Evolutionary conservation across 2,797 vertebrate species (phyloP), one percentile per base, ranked within the genome.

Genomic region (Premnoplex brunnescens): DNA sequence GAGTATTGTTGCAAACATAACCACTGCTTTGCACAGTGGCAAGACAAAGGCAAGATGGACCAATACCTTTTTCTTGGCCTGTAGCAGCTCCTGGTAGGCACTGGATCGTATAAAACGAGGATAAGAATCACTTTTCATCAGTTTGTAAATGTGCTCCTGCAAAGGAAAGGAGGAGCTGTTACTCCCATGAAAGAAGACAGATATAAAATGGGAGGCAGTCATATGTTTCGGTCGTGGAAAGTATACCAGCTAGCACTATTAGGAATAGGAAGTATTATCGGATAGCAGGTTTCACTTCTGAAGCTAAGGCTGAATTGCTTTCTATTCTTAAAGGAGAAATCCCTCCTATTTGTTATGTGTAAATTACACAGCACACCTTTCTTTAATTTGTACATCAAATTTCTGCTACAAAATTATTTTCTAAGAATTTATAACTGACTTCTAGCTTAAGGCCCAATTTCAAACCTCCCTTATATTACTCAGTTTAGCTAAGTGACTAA

Each of bases 61-160:
- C 95, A 97, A 97, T 98, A 99, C 99, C 99, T 99, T 99, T 98
- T 99, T 99, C 98, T 99, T 99, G 97, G 99, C 99, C 98, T 99
- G 99, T 98, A 99, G 98, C 98, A 99, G 98, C 97, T 99, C 99
- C 98, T 99, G 99, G 97, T 99, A 99, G 98, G 99, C 99, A 99
- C 98, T 99, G 98, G 99, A 99, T 98, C 99, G 98, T 98, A 99
- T 99, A 98, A 99, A 99, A 97, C 99, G 99, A 94, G 99, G 99
- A 95, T 99, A 99, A 88, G 99, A 99, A 97, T 99, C 99, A 96
- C 99, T 99, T 98, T 99, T 99, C 99, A 99, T 99, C 98, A 99
- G 96, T 97, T 99, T 99, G 98, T 99, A 99, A 98, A 99, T 99
- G 97, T 99, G 99, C 98, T 99, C 99, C 99, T 99, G 97, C 78